Evolutionary conservation across 2,888 invertebrate species (phyloP).

Genomic region (Linhomoeus sp.): DNA sequence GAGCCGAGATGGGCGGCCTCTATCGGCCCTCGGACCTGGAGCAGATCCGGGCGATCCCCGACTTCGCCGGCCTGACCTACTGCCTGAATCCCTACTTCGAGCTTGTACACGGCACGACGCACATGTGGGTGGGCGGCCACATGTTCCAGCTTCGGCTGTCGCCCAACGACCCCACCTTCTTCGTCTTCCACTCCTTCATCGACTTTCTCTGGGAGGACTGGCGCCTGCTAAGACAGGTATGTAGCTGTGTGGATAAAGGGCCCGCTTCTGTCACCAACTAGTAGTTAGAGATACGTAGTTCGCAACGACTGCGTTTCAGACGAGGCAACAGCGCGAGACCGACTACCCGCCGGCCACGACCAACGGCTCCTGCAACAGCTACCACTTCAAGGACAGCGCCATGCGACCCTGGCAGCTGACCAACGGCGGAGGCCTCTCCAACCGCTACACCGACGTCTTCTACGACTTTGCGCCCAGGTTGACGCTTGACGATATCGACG

Average conservation of each 20-base stretch:
- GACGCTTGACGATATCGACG: too few relatives aligned
- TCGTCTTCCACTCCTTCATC: constrained; percentile 26
- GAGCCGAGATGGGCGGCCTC: not conserved
- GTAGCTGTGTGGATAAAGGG: not conserved
- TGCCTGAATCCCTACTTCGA: constrained; percentile 16
- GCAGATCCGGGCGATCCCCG: not conserved
- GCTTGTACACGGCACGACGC: constrained; percentile 16
- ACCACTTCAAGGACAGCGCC: not conserved
- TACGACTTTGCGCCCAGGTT: too few relatives aligned
- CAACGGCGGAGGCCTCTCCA: constrained; percentile 5
- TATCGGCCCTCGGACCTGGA: not conserved
- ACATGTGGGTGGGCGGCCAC: constrained; percentile 26
- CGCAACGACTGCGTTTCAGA: too few relatives aligned
- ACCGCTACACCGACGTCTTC: not conserved
- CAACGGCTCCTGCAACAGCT: constrained; percentile 2
- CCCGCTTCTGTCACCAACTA: not conserved
- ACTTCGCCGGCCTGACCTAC: constrained; percentile 2
- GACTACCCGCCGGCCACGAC: not conserved
- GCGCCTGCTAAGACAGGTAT: constrained; percentile 7
- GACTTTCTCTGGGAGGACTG: constrained; percentile 28
- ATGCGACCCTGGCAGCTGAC: constrained; percentile 5
- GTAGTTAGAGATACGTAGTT: too few relatives aligned
- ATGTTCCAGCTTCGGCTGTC: constrained; percentile 24
- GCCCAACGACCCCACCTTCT: constrained; percentile 29
- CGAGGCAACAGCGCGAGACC: not conserved